These are phyloP conservation scores for Sebastes hopkinsi DNA, from an alignment of 2,797 vertebrate species.

Conservation along the genomic window DNA sequence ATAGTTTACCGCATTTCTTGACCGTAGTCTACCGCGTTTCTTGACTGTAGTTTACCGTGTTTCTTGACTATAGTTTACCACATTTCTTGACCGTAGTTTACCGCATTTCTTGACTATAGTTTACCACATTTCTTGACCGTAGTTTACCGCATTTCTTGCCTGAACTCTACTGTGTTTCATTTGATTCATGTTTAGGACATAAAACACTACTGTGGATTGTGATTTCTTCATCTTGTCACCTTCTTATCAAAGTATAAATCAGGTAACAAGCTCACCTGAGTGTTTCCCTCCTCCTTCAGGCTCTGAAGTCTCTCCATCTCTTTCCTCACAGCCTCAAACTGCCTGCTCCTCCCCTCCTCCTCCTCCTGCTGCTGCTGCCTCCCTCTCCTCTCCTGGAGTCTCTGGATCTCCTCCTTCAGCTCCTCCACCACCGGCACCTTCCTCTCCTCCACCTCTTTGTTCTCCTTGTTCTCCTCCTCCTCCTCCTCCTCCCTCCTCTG, in stretches of 20 bases:
- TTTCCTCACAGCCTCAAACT: conserved; percentile 23
- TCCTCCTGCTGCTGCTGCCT: neutral
- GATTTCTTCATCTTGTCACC: no score
- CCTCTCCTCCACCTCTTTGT: neutral
- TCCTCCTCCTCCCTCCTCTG: conserved; percentile 6
- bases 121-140: no score
- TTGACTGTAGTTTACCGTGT: no score
- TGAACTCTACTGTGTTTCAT: no score
- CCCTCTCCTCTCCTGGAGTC: conserved; percentile 29
- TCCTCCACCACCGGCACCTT: conserved; percentile 45
- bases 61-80: no score
- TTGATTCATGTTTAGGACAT: no score
- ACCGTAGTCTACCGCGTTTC: accelerated
- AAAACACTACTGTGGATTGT: no score
- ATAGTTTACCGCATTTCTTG: no score
- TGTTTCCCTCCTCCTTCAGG: conserved; percentile 6
- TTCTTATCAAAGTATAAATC: no score
- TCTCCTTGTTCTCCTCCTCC: neutral
- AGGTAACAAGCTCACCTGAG: conserved; percentile 50
- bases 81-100: accelerated
- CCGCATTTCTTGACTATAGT: no score
- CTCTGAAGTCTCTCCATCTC: conserved; percentile 31
- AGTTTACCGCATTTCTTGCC: no score
- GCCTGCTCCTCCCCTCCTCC: neutral
- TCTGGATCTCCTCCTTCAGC: conserved; percentile 42